Conservation (phyloP, 2,797 vertebrate genomes). For the Hephaestus fuliginosus region DNA sequence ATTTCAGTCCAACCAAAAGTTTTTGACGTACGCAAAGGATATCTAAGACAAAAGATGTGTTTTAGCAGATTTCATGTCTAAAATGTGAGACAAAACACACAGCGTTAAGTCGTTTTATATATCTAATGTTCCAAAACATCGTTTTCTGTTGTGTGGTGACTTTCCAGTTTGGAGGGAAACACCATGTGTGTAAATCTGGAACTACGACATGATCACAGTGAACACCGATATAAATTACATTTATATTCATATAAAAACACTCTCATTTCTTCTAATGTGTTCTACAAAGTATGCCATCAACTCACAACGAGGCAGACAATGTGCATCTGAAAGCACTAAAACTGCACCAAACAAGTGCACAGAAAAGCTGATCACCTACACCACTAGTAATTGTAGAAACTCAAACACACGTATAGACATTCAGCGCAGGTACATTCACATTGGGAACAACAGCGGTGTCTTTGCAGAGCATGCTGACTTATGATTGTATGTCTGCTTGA, state of each 20-base stretch:
- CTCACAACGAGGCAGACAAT: constrained; percentile 64
- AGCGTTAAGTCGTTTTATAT: background rate
- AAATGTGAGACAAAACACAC: background rate
- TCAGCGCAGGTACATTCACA: constrained; percentile 80
- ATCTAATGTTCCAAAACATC: background rate
- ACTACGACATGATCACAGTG: constrained; percentile 81
- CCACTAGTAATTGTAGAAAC: constrained; percentile 26
- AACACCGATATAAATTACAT: constrained; percentile 79
- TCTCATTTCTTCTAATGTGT: constrained; percentile 41
- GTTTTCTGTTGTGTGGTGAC: background rate
- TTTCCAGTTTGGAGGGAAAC: constrained; percentile 12
- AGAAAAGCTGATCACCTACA: constrained; percentile 47
- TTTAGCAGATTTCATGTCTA: background rate
- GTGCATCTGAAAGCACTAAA: constrained; percentile 66
- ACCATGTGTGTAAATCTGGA: constrained; percentile 39
- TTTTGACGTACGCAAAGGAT: background rate
- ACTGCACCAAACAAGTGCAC: constrained; percentile 66
- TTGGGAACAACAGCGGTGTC: constrained; percentile 59
- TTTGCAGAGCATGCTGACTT: constrained; percentile 30
- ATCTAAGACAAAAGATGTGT: background rate
- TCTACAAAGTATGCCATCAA: constrained; percentile 61
- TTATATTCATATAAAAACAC: constrained; percentile 61
- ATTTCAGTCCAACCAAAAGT: background rate
- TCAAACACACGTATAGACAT: constrained; percentile 49
- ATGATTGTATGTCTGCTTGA: constrained; percentile 30